These are phyloP conservation scores for Menura novaehollandiae DNA, from an alignment of 2,113 vertebrate genomes.

Conservation along the genomic window DNA sequence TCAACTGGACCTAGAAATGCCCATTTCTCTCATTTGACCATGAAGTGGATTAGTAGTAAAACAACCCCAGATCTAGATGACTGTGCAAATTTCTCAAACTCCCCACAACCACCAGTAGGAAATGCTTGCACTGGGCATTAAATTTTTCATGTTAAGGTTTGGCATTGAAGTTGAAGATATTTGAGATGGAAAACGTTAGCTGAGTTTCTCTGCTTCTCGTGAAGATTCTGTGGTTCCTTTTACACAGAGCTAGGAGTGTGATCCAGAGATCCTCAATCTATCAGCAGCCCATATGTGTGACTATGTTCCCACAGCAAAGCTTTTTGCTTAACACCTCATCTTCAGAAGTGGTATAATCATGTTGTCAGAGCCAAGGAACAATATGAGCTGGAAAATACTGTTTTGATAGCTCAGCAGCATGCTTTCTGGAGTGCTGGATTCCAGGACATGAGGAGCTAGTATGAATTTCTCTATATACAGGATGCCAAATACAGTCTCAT, in stretches of 20 bases:
- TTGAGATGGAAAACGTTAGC: background rate
- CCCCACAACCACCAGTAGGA: fast-evolving
- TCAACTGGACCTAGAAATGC: background rate
- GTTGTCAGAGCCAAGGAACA: background rate
- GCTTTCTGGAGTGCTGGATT: background rate
- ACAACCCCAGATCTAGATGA: background rate
- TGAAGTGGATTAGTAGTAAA: background rate
- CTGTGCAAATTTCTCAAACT: background rate
- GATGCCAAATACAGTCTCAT: background rate
- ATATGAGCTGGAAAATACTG: background rate
- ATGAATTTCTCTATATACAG: background rate
- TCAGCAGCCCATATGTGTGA: background rate
- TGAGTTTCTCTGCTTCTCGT: background rate
- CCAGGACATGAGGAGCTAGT: background rate
- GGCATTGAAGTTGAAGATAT: background rate
- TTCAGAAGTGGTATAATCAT: background rate
- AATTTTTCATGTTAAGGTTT: background rate
- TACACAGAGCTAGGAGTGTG: background rate
- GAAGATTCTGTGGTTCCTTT: background rate
- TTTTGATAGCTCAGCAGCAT: background rate
- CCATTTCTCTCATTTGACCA: background rate
- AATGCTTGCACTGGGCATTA: background rate
- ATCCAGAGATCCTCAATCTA: background rate
- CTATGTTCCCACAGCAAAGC: background rate
- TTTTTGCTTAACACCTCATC: background rate